phyloP scores from a whole-genome alignment of 2,888 invertebrate species.

The Nymphalis polychloros region DNA sequence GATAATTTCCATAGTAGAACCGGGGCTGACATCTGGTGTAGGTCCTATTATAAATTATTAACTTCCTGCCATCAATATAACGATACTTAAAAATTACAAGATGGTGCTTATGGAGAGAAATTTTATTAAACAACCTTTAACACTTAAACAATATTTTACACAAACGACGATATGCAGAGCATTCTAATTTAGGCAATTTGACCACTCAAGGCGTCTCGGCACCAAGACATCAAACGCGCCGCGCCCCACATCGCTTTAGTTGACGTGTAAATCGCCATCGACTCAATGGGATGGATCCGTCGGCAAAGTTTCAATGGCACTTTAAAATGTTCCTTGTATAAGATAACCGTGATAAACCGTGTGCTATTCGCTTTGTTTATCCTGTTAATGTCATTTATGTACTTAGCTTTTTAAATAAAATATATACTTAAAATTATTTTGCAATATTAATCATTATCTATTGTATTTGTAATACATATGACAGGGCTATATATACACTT shows the following conservation, averaged over 20 bases:
- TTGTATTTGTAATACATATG: too few relatives aligned
- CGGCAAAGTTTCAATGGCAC: slow-evolving; percentile 23
- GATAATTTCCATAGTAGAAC: too few relatives aligned
- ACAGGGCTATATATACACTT: too few relatives aligned
- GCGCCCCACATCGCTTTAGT: slow-evolving; percentile 23
- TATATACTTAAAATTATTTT: too few relatives aligned
- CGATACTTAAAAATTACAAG: too few relatives aligned
- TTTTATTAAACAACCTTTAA: slow-evolving; percentile 1
- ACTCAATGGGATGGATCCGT: slow-evolving; percentile 41
- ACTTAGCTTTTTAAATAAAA: neutral
- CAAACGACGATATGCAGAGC: slow-evolving; percentile 14
- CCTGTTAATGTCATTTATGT: neutral
- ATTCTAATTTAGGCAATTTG: slow-evolving; percentile 35
- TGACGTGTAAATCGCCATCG: slow-evolving; percentile 39
- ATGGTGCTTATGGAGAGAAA: neutral
- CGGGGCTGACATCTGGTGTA: too few relatives aligned
- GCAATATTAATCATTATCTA: too few relatives aligned
- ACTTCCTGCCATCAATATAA: too few relatives aligned
- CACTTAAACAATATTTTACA: neutral
- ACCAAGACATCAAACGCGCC: slow-evolving; percentile 31
- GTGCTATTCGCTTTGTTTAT: slow-evolving; percentile 6
- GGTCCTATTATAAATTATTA: too few relatives aligned
- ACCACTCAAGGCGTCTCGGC: slow-evolving; percentile 15
- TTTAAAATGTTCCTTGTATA: slow-evolving; percentile 20
- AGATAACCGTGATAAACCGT: too few relatives aligned